These are phyloP conservation scores for Lagocephalus sceleratus DNA, from an alignment of 2,797 vertebrate genomes.

Conservation along the genomic window DNA sequence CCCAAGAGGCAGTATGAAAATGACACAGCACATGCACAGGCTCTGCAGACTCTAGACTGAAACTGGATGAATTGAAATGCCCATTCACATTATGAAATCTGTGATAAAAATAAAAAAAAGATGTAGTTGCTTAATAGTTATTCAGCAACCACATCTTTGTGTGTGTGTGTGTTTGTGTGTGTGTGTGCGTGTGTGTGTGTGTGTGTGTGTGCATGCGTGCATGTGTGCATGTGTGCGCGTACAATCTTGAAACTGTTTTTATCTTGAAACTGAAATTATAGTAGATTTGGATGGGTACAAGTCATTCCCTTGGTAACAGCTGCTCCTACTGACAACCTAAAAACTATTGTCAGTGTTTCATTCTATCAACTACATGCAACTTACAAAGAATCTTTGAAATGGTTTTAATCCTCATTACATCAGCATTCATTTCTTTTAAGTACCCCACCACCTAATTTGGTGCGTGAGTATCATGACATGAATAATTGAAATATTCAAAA, in stretches of 20 bases:
- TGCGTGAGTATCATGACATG: not conserved
- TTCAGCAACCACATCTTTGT: conserved; percentile 19
- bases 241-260: not conserved
- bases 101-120: conserved; percentile 43
- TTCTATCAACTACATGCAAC: not conserved
- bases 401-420: not conserved
- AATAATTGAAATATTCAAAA: not conserved
- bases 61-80: conserved; percentile 50
- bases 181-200: conserved; percentile 16
- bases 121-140: conserved; percentile 31
- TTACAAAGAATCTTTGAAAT: not conserved
- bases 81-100: conserved; percentile 38
- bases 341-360: no score
- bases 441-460: not conserved
- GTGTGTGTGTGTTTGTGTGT: conserved; percentile 10
- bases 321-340: not conserved
- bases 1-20: conserved; percentile 54
- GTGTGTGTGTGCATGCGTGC: conserved; percentile 10
- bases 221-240: not conserved
- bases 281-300: conserved; percentile 10
- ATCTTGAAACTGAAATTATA: no score
- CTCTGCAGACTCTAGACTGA: conserved; percentile 15
- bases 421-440: not conserved
- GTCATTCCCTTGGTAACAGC: conserved; percentile 8
- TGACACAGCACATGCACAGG: conserved; percentile 13